Percentiles rank a stretch among this genome's conserved stretches.
phyloP scores from a whole-genome alignment of 2,797 vertebrate genomes.

The Tachyglossus aculeatus region DNA sequence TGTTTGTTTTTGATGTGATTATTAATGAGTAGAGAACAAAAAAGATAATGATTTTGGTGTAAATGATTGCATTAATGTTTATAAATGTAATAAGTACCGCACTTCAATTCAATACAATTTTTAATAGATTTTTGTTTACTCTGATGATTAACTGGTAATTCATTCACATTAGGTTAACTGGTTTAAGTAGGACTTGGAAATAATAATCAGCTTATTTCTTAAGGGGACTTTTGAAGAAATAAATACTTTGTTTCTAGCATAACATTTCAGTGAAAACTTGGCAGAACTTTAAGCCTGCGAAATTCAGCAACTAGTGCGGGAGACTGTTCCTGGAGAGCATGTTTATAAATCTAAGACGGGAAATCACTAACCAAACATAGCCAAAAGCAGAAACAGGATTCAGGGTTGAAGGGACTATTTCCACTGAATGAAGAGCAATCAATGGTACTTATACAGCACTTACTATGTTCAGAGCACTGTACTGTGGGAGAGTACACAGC shows the following conservation, averaged over 20 bases:
- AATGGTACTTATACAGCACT: too few species aligned
- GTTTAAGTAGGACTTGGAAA: conserved; percentile 46
- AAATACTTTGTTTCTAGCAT: background rate
- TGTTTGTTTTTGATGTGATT: conserved; percentile 55
- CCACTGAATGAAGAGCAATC: too few species aligned
- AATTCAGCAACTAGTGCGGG: background rate
- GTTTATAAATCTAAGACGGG: conserved; percentile 24
- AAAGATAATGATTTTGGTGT: conserved; percentile 44
- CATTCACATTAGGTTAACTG: conserved; percentile 17
- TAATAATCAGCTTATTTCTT: conserved; percentile 41
- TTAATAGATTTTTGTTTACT: conserved; percentile 59
- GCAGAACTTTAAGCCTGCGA: too few species aligned
- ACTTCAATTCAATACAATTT: conserved; percentile 42
- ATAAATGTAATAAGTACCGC: conserved; percentile 40
- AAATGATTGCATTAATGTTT: conserved; percentile 39
- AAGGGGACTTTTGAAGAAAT: conserved; percentile 2
- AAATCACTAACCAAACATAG: background rate
- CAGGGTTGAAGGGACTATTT: too few species aligned
- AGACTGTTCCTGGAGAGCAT: background rate
- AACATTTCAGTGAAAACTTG: conserved; percentile 4
- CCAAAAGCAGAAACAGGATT: too few species aligned
- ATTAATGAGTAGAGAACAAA: conserved; percentile 56
- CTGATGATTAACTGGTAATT: conserved; percentile 59
- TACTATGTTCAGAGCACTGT: too few species aligned
- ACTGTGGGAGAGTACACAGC: too few species aligned